Evolutionary conservation across 2,797 vertebrate species (phyloP), one percentile per base, ranked within the genome.

Genomic region (Schizothorax lantsangensis): DNA sequence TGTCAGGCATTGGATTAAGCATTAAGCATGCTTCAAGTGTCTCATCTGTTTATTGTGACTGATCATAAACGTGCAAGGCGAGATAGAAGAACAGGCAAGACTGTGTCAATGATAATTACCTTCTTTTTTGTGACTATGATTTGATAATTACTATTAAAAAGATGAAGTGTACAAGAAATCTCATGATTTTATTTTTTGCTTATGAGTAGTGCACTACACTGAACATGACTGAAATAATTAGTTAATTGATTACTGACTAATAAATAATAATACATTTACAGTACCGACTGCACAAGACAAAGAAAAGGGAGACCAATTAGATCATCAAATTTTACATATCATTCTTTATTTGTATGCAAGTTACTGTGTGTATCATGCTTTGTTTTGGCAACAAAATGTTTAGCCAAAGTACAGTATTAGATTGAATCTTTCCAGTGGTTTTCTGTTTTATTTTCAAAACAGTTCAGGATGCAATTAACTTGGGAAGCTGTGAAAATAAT

Each of bases 81-180:
- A 66, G 57, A 49, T 38, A 23, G 47, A 43, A 36, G 45, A 78
- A 79, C 17, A 5, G 38, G 10, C 47, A 77, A 68, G 15, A 81
- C 19, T 71, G 21, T 78, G 45, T 69, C 33, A 83, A 21, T 40
- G 12, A 72, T 52, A 45, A n/a, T 21, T 5, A 69, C n/a, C 15
- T 59, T 62, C 23, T 83, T 57, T 79, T 79, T 80, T 84, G 83
- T 85, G 83, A 79, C 73, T 72, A 84, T 81, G 2, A 72, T 83
- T 30, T 57, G 15, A 83, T 81, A 79, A 88, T 84, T 88, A 81
- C 83, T 88, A 90, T 79, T 90, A 89, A 89, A 90, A 88, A 30
- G 33, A 64, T 88, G 15, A 79, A 36, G 40, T 72, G 71, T 71
- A 71, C 19, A 69, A 4, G 15, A 59, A 17, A 7, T 17, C 36